Evolutionary conservation across 2,113 vertebrate species (phyloP), one percentile per base, ranked within the genome.

Genomic region (Hydrochoerus hydrochaeris): DNA sequence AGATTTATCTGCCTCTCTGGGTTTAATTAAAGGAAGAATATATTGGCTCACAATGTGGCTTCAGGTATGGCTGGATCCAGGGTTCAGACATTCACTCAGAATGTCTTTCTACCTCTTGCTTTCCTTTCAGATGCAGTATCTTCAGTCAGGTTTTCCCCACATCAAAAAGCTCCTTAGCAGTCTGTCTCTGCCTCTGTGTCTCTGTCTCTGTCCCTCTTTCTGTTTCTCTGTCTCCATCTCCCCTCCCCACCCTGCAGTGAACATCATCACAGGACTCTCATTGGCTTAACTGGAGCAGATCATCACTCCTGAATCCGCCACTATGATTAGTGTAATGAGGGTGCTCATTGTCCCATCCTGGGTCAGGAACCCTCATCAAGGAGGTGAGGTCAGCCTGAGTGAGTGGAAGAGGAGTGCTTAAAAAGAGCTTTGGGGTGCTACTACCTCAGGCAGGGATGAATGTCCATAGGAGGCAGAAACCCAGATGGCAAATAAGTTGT

Each of bases 51-150:
- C 30, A 17, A 0, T 24, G 26, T 35, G 67, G 49, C 69, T 96
- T 95, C 80, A 85, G 90, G 63, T 5, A 65, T 71, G 80, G 81
- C 78, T 73, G 71, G 46, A 67, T 85, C 63, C 63, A 85, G 91
- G n/a, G 28, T 86, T 88, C 82, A 65, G 41, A 73, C 7, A 54
- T 17, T 54, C 49, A 38, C 67, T 24, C 12, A 62, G 57, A 77
- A 82, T 62, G 41, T 60, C 52, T 49, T 84, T 83, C 28, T 6
- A 32, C 54, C 58, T 65, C 89, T 60, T 78, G 44, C 75, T 62
- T n/a, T 73, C 60, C 28, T 81, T 67, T 69, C 57, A 60, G 90
- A 44, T 73, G 20, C 52, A 26, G 69, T 17, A 57, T 28, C 78
- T 35, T 78, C 46, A 80, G 38, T 73, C 67, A 93, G 44, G 11